A percentile compares a stretch with the other conserved stretches of the same genome.
phyloP scores from a whole-genome alignment of 2,888 invertebrate genomes.

The Drosophila falleni region DNA sequence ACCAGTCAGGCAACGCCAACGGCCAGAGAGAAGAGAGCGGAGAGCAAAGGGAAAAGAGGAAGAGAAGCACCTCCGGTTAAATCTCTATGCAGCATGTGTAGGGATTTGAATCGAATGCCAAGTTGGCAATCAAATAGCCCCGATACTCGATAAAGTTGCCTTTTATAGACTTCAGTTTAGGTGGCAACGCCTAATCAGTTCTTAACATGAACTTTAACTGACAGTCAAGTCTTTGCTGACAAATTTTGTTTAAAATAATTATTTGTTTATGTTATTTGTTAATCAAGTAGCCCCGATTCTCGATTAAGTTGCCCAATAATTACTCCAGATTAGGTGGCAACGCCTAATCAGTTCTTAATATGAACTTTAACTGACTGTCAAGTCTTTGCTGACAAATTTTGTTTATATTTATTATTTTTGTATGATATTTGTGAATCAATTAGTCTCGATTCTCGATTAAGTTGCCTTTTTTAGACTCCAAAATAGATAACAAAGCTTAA shows the following conservation, averaged over 20 bases:
- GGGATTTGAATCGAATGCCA: neutral
- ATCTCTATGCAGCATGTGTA: neutral
- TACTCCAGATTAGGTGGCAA: too few relatives aligned
- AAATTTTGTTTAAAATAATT: neutral
- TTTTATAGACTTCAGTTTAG: neutral
- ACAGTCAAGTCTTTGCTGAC: too few relatives aligned
- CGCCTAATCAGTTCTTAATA: neutral
- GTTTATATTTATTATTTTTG: neutral
- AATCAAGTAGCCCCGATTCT: too few relatives aligned
- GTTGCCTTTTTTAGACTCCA: too few relatives aligned
- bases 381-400: too few relatives aligned
- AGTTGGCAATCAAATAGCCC: neutral
- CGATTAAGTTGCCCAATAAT: too few relatives aligned
- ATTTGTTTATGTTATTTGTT: neutral
- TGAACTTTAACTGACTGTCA: neutral
- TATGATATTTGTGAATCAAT: too few relatives aligned
- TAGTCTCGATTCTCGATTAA: too few relatives aligned
- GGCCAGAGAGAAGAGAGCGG: neutral
- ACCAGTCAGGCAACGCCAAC: slow-evolving; percentile 28
- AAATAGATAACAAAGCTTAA: too few relatives aligned
- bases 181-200: neutral
- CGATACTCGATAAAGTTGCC: neutral
- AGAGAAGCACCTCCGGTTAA: neutral
- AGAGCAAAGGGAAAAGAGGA: neutral
- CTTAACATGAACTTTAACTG: neutral